Base-by-base conservation (phyloP, 1,140 invertebrate genomes). In the Ptiloglossa arizonensis region DNA sequence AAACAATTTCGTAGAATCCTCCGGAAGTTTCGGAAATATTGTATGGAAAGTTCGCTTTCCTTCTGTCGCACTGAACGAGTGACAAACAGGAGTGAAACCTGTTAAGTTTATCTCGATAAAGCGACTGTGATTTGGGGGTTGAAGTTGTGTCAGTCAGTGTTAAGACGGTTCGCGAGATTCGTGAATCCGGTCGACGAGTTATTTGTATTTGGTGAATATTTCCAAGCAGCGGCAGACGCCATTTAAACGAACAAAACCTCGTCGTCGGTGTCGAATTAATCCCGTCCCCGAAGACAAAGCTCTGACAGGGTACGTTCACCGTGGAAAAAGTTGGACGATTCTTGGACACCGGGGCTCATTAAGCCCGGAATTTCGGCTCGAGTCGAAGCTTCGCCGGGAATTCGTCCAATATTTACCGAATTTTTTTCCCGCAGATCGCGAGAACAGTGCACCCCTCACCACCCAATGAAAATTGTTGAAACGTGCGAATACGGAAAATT, bases 201-300 rank as follows among this genome's bases (percentile, higher is more conserved):
- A 66, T 50, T 46, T 64, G 29, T 19, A 27, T 27, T 17, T 0
- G 11, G 13, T 17, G 13, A 24, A 66, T 13, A 32, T 66, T 50
- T 15, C 24, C n/a, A n/a, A n/a, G n/a, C n/a, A 38, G 19, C 56
- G 19, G 13, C 38, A 46, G 44, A 27, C 64, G 50, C 38, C 50
- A n/a, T 41, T 22, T 9, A 27, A 46, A 15, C 24, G 50, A 24
- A 59, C 27, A 67, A 67, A 67, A 27, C 35, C 24, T n/a, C 41
- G 62, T 44, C 52, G 72, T 66, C 72, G 48, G 72, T 41, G 62
- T 75, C 68, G 73, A 80, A 79, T 81, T 85, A 85, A 85, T 82
- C 64, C n/a, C 38, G 41, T 57, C 52, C n/a, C 9, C 72, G 19
- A 32, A n/a, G 54, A 59, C 22, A 24, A 44, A 29, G 68, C 54